These are phyloP conservation scores for Gila robusta DNA, from an alignment of 2,797 vertebrate genomes.

Conservation along the genomic window DNA sequence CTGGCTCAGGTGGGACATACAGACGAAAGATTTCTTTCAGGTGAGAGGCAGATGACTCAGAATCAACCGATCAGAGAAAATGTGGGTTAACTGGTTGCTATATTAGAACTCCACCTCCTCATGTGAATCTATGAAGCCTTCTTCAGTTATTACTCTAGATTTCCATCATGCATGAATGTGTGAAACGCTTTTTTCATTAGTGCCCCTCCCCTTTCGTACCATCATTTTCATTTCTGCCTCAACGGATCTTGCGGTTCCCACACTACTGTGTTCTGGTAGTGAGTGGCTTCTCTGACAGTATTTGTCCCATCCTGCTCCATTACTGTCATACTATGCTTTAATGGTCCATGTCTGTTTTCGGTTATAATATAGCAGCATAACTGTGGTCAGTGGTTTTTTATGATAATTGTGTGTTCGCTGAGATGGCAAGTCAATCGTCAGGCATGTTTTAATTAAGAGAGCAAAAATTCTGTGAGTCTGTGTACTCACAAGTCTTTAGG, in stretches of 20 bases:
- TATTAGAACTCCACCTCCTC: not conserved
- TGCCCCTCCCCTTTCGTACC: not conserved
- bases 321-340: slow-evolving; percentile 50
- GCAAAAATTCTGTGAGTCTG: slow-evolving; percentile 67
- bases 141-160: slow-evolving; percentile 28
- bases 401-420: slow-evolving; percentile 70
- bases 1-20: slow-evolving; percentile 49
- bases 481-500: slow-evolving; percentile 57
- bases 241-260: not conserved
- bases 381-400: slow-evolving; percentile 68
- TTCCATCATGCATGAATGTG: slow-evolving; percentile 3
- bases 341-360: slow-evolving; percentile 64
- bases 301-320: slow-evolving; percentile 27
- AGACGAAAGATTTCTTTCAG: not conserved
- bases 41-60: slow-evolving; percentile 15
- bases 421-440: slow-evolving; percentile 66
- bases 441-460: slow-evolving; percentile 72
- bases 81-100: slow-evolving; percentile 38
- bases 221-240: slow-evolving; percentile 21
- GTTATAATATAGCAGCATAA: slow-evolving; percentile 61
- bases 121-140: not conserved
- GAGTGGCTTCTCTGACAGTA: slow-evolving; percentile 30
- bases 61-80: slow-evolving; percentile 31
- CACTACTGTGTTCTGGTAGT: slow-evolving; percentile 36
- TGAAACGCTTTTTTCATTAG: slow-evolving; percentile 8